Conservation (phyloP, 2,888 invertebrate genomes). For the Podotricha telesiphe region DNA sequence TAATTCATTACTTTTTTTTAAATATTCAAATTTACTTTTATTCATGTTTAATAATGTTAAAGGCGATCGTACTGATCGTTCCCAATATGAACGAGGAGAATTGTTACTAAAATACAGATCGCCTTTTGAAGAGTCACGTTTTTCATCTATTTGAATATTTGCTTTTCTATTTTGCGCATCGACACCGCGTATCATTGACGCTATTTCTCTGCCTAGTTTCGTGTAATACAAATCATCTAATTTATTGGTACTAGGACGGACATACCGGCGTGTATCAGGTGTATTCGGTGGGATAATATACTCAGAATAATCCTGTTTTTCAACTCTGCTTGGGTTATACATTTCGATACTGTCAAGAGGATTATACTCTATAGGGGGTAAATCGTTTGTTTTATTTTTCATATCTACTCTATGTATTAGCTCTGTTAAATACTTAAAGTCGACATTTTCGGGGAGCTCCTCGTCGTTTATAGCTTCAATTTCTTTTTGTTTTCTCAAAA, state of each 20-base stretch:
- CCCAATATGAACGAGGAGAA: slow-evolving; percentile 68
- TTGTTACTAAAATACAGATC: slow-evolving; percentile 59
- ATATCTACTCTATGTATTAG: slow-evolving; percentile 65
- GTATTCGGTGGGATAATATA: slow-evolving; percentile 37
- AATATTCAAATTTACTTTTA: slow-evolving; percentile 50
- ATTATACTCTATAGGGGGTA: slow-evolving; percentile 46
- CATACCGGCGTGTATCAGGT: slow-evolving; percentile 38
- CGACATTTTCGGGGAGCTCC: slow-evolving; percentile 52
- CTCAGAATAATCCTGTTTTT: slow-evolving; percentile 35
- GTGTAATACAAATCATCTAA: slow-evolving; percentile 63
- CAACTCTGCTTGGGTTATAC: slow-evolving; percentile 35
- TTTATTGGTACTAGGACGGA: slow-evolving; percentile 43
- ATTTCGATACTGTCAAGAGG: slow-evolving; percentile 42
- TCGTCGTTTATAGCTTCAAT: slow-evolving; percentile 39
- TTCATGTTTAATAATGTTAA: slow-evolving; percentile 48
- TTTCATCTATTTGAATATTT: slow-evolving; percentile 55
- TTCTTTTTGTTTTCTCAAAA: slow-evolving; percentile 41
- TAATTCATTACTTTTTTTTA: slow-evolving; percentile 60
- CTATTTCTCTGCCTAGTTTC: slow-evolving; percentile 73
- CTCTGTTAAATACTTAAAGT: slow-evolving; percentile 72
- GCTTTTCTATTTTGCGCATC: slow-evolving; percentile 56
- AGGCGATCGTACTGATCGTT: slow-evolving; percentile 71
- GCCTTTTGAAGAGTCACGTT: slow-evolving; percentile 44
- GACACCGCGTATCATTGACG: slow-evolving; percentile 64
- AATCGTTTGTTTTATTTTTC: slow-evolving; percentile 50